phyloP scores from a whole-genome alignment of 2,888 invertebrate species.

The Leptura quadrifasciata region DNA sequence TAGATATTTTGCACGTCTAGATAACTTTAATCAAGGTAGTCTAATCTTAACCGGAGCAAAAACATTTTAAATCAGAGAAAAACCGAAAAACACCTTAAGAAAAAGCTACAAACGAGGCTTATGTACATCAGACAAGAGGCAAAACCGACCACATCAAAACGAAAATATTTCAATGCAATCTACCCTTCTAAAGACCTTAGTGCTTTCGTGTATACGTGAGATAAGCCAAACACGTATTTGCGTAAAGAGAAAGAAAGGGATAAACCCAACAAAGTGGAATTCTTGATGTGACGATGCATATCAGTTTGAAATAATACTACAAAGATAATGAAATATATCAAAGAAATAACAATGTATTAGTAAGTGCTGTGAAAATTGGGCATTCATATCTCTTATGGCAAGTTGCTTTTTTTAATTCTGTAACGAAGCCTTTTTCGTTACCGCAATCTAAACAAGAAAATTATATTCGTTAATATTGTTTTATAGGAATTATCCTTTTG shows the following conservation, averaged over 20 bases:
- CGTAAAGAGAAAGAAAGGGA: constrained; percentile 1
- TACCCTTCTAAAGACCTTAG: constrained; percentile 11
- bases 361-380: too few relatives aligned
- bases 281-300: constrained; percentile 2
- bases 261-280: constrained; percentile 10
- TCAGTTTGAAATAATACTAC: neutral
- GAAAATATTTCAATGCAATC: constrained; percentile 34
- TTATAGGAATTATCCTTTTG: too few relatives aligned
- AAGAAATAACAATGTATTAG: too few relatives aligned
- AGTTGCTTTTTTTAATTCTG: too few relatives aligned
- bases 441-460: too few relatives aligned
- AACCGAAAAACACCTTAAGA: constrained; percentile 29
- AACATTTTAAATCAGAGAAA: constrained; percentile 21
- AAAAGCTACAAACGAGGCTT: constrained; percentile 19
- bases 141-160: constrained; percentile 35
- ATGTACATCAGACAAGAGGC: constrained; percentile 28
- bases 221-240: constrained; percentile 32
- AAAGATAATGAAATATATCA: neutral
- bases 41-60: constrained; percentile 1
- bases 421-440: too few relatives aligned
- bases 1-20: neutral
- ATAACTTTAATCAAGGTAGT: neutral
- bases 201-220: constrained; percentile 28
- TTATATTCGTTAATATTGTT: too few relatives aligned
- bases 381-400: too few relatives aligned